Percentiles rank a stretch among this genome's conserved stretches.
These are phyloP conservation scores for Cosmopolites sordidus DNA, from an alignment of 2,888 invertebrate species.

Conservation along the genomic window DNA sequence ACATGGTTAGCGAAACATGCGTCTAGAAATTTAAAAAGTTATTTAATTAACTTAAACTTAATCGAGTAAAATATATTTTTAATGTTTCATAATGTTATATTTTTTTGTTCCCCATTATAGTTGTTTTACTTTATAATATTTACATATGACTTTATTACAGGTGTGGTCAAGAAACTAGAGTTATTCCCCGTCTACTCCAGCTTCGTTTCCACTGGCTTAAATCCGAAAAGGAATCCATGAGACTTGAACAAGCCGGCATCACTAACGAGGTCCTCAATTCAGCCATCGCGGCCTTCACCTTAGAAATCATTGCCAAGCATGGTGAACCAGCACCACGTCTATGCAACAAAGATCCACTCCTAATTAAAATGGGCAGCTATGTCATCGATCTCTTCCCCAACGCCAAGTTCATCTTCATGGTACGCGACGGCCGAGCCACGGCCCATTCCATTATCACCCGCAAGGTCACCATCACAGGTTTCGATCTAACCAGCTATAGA, in stretches of 20 bases:
- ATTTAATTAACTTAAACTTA: too few species aligned
- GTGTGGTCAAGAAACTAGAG: constrained; percentile 95
- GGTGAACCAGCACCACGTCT: constrained; percentile 91
- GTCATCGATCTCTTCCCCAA: constrained; percentile 94
- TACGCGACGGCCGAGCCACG: constrained; percentile 96
- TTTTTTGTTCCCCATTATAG: too few species aligned
- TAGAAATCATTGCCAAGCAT: constrained; percentile 94
- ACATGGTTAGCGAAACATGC: too few species aligned
- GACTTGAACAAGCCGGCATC: constrained; percentile 91
- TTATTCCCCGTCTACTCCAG: constrained; percentile 93
- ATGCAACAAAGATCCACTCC: constrained; percentile 99
- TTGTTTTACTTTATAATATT: too few species aligned
- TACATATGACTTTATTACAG: constrained; percentile 54
- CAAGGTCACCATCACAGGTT: constrained; percentile 63
- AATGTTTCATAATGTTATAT: too few species aligned
- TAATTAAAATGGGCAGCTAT: constrained; percentile 93
- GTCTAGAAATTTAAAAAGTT: too few species aligned
- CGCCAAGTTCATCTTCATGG: constrained; percentile 96
- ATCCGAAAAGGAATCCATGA: constrained; percentile 85
- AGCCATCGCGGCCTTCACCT: constrained; percentile 93
- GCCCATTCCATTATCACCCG: constrained; percentile 98
- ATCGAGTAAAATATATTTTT: too few species aligned
- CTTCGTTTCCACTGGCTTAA: constrained; percentile 94
- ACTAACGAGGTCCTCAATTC: constrained; percentile 87
- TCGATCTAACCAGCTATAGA: constrained; percentile 88